Percentiles rank a stretch among this genome's conserved stretches.
These are phyloP conservation scores for Petrocephalus sullivani DNA, from an alignment of 2,797 vertebrate species.

Conservation along the genomic window DNA sequence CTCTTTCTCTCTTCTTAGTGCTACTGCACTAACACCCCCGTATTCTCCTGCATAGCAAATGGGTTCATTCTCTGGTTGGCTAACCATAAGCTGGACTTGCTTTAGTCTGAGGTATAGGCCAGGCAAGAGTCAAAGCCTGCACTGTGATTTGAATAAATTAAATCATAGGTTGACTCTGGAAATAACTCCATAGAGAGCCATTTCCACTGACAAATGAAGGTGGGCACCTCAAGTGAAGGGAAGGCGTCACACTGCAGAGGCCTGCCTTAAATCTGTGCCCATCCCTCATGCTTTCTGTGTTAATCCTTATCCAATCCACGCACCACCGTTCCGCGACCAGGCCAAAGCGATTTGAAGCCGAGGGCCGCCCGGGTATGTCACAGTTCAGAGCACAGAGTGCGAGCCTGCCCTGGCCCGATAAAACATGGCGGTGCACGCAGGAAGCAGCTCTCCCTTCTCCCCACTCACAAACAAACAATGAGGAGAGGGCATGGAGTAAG, in stretches of 20 bases:
- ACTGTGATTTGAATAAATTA: not conserved
- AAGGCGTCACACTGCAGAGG: not conserved
- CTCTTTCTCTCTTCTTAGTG: conserved; percentile 23
- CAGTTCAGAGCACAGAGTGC: conserved; percentile 61
- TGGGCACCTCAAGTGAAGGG: not conserved
- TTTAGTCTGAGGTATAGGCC: not conserved
- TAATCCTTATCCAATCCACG: not conserved
- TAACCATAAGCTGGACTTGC: not conserved
- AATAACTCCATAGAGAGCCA: not conserved
- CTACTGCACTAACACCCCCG: not conserved
- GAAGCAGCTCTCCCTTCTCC: conserved; percentile 64
- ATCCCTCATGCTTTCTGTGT: not conserved
- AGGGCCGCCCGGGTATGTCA: conserved; percentile 50
- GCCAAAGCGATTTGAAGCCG: conserved; percentile 59
- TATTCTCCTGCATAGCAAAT: conserved; percentile 1
- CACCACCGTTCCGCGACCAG: conserved; percentile 59
- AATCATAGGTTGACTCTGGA: not conserved
- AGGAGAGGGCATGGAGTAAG: conserved; percentile 54
- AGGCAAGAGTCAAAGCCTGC: not conserved
- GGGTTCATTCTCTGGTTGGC: not conserved
- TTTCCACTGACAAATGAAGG: not conserved
- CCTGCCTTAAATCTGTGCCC: not conserved
- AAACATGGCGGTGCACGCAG: conserved; percentile 56
- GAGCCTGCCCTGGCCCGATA: conserved; percentile 67
- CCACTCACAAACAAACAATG: conserved; percentile 68